A percentile compares a stretch with the other conserved stretches of the same genome.
Evolutionary conservation across 2,113 vertebrate species (phyloP).

Genomic region (Xiphias gladius): DNA sequence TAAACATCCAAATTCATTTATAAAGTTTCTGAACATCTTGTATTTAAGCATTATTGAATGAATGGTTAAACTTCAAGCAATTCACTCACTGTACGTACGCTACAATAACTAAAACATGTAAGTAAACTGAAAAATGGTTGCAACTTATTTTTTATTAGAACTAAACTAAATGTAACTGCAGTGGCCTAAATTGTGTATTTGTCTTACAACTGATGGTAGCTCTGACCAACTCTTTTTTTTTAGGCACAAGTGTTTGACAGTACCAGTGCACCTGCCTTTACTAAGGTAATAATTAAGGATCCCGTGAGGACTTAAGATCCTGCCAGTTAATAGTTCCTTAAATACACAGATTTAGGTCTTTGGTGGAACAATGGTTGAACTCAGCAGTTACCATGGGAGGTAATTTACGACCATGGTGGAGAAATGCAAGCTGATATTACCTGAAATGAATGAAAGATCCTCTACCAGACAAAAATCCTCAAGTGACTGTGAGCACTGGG

Average conservation of each 20-base stretch:
- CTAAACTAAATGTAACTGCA: not conserved
- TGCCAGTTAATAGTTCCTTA: constrained; percentile 44
- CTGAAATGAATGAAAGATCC: constrained; percentile 16
- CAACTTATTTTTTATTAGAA: not conserved
- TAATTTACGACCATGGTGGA: constrained; percentile 6
- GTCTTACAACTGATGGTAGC: constrained; percentile 17
- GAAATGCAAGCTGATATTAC: constrained; percentile 21
- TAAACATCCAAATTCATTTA: not conserved
- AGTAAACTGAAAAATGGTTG: not conserved
- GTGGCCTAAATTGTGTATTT: constrained; percentile 5
- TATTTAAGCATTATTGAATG: not conserved
- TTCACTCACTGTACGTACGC: not conserved
- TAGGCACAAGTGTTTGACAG: constrained; percentile 15
- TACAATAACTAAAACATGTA: not conserved
- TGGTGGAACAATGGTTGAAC: constrained; percentile 11
- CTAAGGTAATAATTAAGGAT: constrained; percentile 37
- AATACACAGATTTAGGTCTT: constrained; percentile 47
- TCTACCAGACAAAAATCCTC: not conserved
- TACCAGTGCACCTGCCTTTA: constrained; percentile 16
- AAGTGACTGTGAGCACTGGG: not conserved
- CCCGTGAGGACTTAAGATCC: constrained; percentile 45
- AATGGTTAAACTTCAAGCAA: constrained; percentile 1
- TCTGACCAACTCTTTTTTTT: constrained; percentile 24
- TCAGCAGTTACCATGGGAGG: constrained; percentile 18
- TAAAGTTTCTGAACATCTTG: not conserved